Base-by-base conservation (phyloP, 2,113 vertebrate species). In the Murina feae region DNA sequence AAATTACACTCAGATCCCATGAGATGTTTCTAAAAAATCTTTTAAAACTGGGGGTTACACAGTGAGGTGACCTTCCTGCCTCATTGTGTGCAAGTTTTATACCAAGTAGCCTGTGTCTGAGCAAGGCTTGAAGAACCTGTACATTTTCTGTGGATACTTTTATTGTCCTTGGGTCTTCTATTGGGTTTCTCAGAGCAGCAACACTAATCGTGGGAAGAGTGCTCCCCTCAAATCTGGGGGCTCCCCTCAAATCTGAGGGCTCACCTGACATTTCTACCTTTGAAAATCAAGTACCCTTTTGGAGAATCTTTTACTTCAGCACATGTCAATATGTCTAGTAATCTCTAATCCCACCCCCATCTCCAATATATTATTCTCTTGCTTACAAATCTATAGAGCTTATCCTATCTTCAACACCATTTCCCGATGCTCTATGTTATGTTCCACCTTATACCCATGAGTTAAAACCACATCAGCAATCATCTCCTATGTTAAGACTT, bases 1-100 rank as follows among this genome's bases (percentile, higher is more conserved):
- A 95, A 97, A 97, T 97, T 95, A 95, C 65, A 95, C 78, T 95
- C 58, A 90, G 85, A 94, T 97, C 95, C 69, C 86, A 28, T 9
- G 93, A 90, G 94, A 97, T 55, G 51, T 92, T 95, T 75, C 93
- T 89, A 90, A 96, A 94, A 93, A 96, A 95, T 96, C 63, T 95
- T 97, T 97, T 93, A 71, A 96, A 96, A 68, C 21, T 4, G 63
- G 4, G 68, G 93, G 87, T 94, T 96, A 88, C 75, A 35, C 51
- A 58, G 66, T 0, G 81, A 96, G 65, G 92, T 97, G 94, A 97
- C 96, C 96, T 96, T 93, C 47, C 47, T 85, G 86, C 51, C 83
- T 96, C 60, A 18, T 35, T 87, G 55, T 51, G 30, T 76, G 2
- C 37, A 71, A 69, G 58, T 84, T 95, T 94, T 88, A 79, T 42